These are phyloP conservation scores for Chroicocephalus ridibundus DNA, from an alignment of 2,113 vertebrate species.

Conservation along the genomic window DNA sequence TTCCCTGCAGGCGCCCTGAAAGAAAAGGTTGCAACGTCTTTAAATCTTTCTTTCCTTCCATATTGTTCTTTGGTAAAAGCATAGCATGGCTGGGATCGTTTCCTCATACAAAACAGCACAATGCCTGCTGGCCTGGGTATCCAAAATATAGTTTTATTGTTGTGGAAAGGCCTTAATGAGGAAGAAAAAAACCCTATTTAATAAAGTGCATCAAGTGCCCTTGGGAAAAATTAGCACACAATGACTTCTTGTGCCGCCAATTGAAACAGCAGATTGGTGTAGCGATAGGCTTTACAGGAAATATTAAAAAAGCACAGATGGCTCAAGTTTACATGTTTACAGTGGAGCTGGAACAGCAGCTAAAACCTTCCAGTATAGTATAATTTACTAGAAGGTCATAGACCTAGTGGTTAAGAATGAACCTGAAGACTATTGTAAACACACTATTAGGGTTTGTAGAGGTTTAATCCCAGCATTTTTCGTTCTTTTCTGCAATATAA, in stretches of 20 bases:
- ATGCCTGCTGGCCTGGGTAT: conserved; percentile 44
- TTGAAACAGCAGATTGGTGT: conserved; percentile 55
- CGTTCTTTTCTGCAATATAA: conserved; percentile 32
- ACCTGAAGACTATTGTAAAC: conserved; percentile 53
- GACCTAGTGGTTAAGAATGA: conserved; percentile 51
- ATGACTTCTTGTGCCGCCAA: conserved; percentile 71
- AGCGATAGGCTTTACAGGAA: conserved; percentile 69
- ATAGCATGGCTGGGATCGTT: background rate
- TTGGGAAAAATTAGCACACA: conserved; percentile 74
- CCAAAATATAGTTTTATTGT: conserved; percentile 61
- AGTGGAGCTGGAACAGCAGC: conserved; percentile 64
- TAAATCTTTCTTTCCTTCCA: background rate
- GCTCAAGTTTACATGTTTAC: conserved; percentile 70
- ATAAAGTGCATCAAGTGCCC: conserved; percentile 70
- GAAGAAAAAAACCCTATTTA: conserved; percentile 65
- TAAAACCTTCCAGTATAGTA: conserved; percentile 48
- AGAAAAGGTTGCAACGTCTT: background rate
- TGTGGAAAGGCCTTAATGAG: conserved; percentile 61
- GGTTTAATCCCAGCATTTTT: conserved; percentile 19
- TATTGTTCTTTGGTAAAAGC: conserved; percentile 39
- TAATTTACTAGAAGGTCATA: conserved; percentile 63
- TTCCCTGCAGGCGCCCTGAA: background rate
- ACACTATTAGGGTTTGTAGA: conserved; percentile 29
- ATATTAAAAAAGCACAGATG: conserved; percentile 74
- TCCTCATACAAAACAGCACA: conserved; percentile 38